phyloP scores from a whole-genome alignment of 2,113 vertebrate genomes.

The Turnix velox region DNA sequence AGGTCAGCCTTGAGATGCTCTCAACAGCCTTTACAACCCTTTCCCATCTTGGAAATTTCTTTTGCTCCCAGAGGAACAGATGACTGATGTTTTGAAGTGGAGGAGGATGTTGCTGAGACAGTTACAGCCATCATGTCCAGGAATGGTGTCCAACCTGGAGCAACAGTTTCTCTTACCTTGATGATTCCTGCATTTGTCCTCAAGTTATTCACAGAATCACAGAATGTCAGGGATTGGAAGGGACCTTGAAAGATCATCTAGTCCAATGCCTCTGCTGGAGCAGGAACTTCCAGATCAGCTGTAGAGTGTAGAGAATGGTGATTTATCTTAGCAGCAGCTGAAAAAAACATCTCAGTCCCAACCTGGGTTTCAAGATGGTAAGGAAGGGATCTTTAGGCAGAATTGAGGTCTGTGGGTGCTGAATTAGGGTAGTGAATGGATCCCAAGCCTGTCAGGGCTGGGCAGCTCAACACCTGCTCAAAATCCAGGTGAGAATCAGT shows the following conservation, averaged over 20 bases:
- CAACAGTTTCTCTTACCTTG: background rate
- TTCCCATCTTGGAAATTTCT: background rate
- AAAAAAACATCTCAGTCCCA: background rate
- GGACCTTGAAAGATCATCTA: too few species aligned
- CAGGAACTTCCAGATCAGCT: too few species aligned
- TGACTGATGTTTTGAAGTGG: background rate
- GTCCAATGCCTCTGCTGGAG: too few species aligned
- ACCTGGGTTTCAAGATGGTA: background rate
- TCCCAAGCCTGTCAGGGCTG: too few species aligned
- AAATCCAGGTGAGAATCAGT: background rate
- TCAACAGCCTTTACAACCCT: background rate
- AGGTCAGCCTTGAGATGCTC: background rate
- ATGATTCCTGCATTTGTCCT: background rate
- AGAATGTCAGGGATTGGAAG: too few species aligned
- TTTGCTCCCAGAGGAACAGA: background rate
- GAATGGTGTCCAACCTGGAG: background rate
- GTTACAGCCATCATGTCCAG: background rate
- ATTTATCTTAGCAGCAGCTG: background rate
- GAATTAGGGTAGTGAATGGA: accelerated
- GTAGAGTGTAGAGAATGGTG: background rate
- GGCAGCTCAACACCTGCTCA: background rate
- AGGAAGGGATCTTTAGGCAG: background rate
- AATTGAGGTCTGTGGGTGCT: background rate
- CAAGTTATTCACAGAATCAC: too few species aligned
- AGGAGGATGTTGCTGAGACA: background rate